These are phyloP conservation scores for Lampropteryx suffumata DNA, from an alignment of 2,888 invertebrate genomes.

Conservation along the genomic window DNA sequence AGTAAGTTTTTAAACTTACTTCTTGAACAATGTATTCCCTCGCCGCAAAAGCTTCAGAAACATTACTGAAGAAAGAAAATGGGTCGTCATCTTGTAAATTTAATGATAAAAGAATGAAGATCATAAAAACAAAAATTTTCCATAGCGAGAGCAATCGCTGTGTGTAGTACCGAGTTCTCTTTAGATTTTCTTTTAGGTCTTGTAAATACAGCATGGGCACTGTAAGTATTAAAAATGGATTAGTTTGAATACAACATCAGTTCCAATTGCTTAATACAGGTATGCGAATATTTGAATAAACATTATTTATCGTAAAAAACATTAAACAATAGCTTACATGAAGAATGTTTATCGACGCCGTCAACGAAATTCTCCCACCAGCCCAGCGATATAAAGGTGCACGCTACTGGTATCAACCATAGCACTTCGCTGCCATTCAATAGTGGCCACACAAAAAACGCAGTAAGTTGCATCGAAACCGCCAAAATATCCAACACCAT, in stretches of 20 bases:
- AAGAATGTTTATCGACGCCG: constrained; percentile 49
- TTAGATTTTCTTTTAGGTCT: constrained; percentile 80
- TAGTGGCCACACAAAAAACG: constrained; percentile 87
- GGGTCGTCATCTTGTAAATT: constrained; percentile 67
- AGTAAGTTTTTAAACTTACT: constrained; percentile 53
- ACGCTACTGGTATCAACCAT: constrained; percentile 85
- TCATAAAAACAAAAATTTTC: constrained; percentile 89
- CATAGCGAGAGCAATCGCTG: constrained; percentile 88
- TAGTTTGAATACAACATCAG: neutral
- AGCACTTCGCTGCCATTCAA: constrained; percentile 71
- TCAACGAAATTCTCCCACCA: constrained; percentile 94
- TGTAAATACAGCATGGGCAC: constrained; percentile 61
- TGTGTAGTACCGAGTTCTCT: constrained; percentile 86
- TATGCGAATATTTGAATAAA: neutral
- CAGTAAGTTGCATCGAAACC: constrained; percentile 85
- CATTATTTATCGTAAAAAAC: no score
- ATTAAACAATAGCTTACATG: constrained; percentile 53
- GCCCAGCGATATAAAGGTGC: constrained; percentile 87
- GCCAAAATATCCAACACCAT: constrained; percentile 83
- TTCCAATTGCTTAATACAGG: no score
- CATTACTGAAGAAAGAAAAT: constrained; percentile 73
- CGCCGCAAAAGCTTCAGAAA: constrained; percentile 71
- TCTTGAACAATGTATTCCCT: constrained; percentile 79
- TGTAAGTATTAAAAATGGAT: constrained; percentile 41
- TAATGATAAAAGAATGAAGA: constrained; percentile 84